Evolutionary conservation across 2,888 invertebrate genomes (phyloP).

Genomic region (Rotaria socialis): DNA sequence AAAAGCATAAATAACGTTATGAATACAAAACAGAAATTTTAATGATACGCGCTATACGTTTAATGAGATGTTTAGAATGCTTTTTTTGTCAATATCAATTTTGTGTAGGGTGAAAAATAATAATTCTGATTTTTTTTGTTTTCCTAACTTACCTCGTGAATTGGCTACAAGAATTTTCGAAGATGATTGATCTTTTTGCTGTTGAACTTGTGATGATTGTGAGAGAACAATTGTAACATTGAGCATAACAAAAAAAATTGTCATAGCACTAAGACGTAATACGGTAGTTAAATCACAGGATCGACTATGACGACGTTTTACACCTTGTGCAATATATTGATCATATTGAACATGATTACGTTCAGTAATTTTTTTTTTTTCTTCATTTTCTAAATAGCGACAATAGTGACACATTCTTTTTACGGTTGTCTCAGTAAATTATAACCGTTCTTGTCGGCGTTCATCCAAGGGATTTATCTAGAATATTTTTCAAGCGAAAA

Average conservation of each 20-base stretch:
- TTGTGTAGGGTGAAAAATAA: no score
- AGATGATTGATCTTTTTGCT: neutral
- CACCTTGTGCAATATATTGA: neutral
- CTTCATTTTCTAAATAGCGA: neutral
- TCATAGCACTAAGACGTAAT: neutral
- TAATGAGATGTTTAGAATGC: neutral
- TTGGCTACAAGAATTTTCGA: neutral
- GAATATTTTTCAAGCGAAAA: neutral
- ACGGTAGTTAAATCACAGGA: neutral
- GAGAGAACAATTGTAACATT: constrained; percentile 4
- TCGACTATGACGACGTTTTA: neutral
- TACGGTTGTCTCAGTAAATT: neutral
- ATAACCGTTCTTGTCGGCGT: neutral
- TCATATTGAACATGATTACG: neutral
- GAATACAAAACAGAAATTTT: neutral
- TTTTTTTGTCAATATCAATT: neutral
- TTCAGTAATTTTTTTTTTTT: neutral
- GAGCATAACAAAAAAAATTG: constrained; percentile 21
- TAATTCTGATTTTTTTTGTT: no score
- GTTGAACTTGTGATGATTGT: neutral
- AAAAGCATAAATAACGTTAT: no score
- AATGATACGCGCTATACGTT: neutral
- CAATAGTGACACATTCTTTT: constrained; percentile 3
- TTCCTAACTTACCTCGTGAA: neutral
- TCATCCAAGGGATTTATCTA: constrained; percentile 7